Evolutionary conservation across 2,797 vertebrate genomes (phyloP), one percentile per base, ranked within the genome.

Genomic region (Dicrostonyx torquatus): DNA sequence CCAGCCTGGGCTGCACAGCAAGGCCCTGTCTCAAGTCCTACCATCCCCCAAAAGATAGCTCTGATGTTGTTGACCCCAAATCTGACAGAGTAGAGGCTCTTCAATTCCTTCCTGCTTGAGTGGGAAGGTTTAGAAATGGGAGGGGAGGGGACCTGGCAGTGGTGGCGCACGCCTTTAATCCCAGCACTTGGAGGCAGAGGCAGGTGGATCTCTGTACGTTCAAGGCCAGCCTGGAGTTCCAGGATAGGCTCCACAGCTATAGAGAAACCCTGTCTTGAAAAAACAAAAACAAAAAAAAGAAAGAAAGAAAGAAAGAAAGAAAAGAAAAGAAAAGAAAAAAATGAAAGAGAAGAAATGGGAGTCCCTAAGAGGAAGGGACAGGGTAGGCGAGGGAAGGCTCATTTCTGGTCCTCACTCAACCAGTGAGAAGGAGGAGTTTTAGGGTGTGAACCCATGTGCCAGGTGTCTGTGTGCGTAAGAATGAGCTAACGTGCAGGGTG

Each of bases 371-470:
- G 24, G 84, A 58, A 37, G 48, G 50, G 40, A 12, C 0, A n/a
- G 45, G 37, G 18, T 22, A 43, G 66, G 60, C n/a, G 40, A 55
- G 66, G 62, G 68, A 37, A 68, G 75, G 48, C n/a, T 93, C 80
- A 76, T 80, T 66, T 93, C 93, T 95, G 93, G 93, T 94, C 76
- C 0, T 83, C 5, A 87, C 87, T 92, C 89, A 85, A 86, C 94
- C 26, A 85, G 87, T n/a, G 96, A 91, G 85, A 91, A 72, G 94
- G 90, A 95, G 96, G 60, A 9, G n/a, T 77, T 24, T 55, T 40
- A 62, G 43, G 26, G 40, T 48, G 58, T 14, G 24, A 66, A 43
- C 5, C 48, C 20, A 12, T 55, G 58, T 64, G 37, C 26, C 75
- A 1, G 43, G 1, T 85, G 48, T 72, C 48, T 18, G 6, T 40